Conservation (phyloP, 2,797 vertebrate species). For the Alfaro cultratus region DNA sequence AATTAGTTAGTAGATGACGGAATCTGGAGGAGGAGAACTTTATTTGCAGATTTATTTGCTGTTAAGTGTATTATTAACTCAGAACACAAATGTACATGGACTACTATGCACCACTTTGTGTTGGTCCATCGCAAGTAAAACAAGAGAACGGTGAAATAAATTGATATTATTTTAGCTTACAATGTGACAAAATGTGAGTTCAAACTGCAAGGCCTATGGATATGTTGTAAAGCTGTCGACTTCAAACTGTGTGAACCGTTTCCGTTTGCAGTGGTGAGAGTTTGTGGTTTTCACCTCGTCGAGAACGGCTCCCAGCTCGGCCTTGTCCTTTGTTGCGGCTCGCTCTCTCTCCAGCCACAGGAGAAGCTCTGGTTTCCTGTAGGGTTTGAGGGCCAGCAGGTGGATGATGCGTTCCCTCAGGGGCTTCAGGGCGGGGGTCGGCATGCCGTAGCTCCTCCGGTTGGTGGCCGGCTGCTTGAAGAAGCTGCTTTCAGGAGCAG, state of each 20-base stretch:
- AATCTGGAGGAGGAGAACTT: neutral
- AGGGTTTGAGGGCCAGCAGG: slow-evolving; percentile 78
- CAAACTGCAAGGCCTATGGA: neutral
- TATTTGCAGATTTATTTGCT: neutral
- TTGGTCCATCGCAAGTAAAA: neutral
- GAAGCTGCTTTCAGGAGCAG: slow-evolving; percentile 60
- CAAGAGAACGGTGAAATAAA: neutral
- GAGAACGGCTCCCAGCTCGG: slow-evolving; percentile 67
- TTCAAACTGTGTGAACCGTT: neutral
- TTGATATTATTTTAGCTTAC: neutral
- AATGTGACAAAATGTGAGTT: neutral
- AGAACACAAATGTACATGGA: neutral
- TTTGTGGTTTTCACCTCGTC: slow-evolving; percentile 75
- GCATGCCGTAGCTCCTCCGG: slow-evolving; percentile 57
- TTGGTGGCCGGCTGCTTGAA: slow-evolving; percentile 61
- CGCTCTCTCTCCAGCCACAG: slow-evolving; percentile 79
- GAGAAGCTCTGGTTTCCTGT: slow-evolving; percentile 81
- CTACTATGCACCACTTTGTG: neutral
- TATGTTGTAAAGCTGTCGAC: neutral
- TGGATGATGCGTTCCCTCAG: slow-evolving; percentile 82
- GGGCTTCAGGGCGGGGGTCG: slow-evolving; percentile 59
- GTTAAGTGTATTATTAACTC: neutral
- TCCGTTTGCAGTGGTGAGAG: neutral
- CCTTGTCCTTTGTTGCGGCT: slow-evolving; percentile 76
- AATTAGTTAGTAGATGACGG: neutral